Conservation (phyloP, 2,888 invertebrate genomes). For the Glyphotaelius pellucidus region DNA sequence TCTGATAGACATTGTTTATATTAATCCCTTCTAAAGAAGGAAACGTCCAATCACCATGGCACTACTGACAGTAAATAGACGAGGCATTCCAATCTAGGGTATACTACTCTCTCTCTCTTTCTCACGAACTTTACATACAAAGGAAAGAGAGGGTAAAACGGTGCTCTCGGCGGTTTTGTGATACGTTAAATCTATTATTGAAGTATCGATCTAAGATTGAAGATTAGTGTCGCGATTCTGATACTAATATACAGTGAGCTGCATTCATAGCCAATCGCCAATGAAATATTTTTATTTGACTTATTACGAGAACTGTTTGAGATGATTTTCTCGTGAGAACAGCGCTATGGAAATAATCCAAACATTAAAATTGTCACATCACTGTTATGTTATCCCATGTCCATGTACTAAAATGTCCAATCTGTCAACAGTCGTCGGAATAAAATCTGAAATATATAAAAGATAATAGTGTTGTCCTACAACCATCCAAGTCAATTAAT, state of each 20-base stretch:
- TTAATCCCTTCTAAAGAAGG: constrained; percentile 34
- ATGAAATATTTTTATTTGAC: too few relatives aligned
- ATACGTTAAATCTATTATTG: neutral
- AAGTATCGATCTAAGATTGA: neutral
- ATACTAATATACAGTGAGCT: neutral
- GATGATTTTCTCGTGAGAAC: too few relatives aligned
- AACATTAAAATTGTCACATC: too few relatives aligned
- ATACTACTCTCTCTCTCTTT: neutral
- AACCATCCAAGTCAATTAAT: too few relatives aligned
- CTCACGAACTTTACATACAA: neutral
- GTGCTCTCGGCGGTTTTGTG: neutral
- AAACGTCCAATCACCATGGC: constrained; percentile 1
- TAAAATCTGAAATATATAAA: too few relatives aligned
- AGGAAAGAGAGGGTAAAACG: neutral
- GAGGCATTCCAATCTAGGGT: neutral
- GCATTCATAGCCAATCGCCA: neutral
- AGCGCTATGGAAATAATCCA: too few relatives aligned
- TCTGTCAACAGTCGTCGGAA: too few relatives aligned
- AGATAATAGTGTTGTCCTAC: too few relatives aligned
- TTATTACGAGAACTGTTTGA: too few relatives aligned
- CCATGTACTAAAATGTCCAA: too few relatives aligned
- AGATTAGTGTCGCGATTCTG: neutral
- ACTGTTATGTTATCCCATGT: too few relatives aligned
- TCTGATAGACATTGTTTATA: neutral
- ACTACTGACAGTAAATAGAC: constrained; percentile 16